Base-by-base conservation (phyloP, 2,888 invertebrate genomes). In the Synanthedon myopaeformis region DNA sequence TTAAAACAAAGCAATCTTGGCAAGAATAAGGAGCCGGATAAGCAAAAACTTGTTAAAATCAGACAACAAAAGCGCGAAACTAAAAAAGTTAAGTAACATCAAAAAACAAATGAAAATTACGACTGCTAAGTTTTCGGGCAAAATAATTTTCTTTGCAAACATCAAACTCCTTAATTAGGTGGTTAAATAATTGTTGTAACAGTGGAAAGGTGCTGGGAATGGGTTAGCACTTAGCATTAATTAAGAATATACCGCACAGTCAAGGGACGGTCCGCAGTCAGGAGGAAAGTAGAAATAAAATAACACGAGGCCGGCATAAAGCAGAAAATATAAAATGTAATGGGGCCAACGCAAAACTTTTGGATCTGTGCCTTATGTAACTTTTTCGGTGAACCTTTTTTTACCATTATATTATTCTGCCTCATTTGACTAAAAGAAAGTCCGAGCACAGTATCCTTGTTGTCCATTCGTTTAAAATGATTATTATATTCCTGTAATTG, bases 381-480 rank as follows among this genome's bases (percentile, higher is more conserved):
- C 81, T 84, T 85, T 83, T 77, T 68, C 70, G 77, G 74, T 75
- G 65, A 76, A 74, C 79, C 79, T 79, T 84, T 84, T 84, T 79
- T 76, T 75, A 61, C 76, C 79, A 82, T 85, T 83, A 82, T 85
- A 83, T 82, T 79, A 83, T 81, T 82, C 79, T 72, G 76, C 74
- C 80, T 81, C 82, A 82, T 83, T 83, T 82, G 82, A 81, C 80
- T 81, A 79, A 83, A 82, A 80, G 81, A 84, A 82, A 82, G 79
- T 81, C 77, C 76, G 74, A 66, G 68, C 64, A 72, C 71, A 69
- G 72, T 72, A 69, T 74, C 74, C 71, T 69, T 69, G 74, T 76
- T 77, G 76, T 72, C 76, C 75, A 74, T 78, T 71, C 71, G 66
- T 78, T 82, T 82, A 74, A 81, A 82, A 81, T 83, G 82, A 82